Evolutionary conservation across 2,888 invertebrate species (phyloP).

Genomic region (Melinopterus prodromus): DNA sequence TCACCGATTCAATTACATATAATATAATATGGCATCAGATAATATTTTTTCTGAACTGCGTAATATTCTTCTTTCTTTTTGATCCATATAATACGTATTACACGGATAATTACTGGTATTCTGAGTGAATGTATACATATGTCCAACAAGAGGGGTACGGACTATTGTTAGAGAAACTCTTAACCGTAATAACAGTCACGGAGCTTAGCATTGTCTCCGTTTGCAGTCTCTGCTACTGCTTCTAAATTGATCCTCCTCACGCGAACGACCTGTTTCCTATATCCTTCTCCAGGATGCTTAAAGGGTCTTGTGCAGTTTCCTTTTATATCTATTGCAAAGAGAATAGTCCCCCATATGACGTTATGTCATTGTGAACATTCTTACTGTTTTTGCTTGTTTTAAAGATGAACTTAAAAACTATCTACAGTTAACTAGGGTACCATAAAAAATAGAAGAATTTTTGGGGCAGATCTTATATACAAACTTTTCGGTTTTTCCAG

Average conservation of each 20-base stretch:
- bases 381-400: too few species aligned
- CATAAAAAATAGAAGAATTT: too few species aligned
- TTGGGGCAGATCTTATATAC: too few species aligned
- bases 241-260: not conserved
- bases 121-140: not conserved
- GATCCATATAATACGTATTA: not conserved
- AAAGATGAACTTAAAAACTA: too few species aligned
- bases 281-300: not conserved
- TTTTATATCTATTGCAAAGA: not conserved
- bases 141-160: not conserved
- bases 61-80: not conserved
- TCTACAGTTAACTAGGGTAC: too few species aligned
- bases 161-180: not conserved
- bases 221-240: not conserved
- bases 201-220: not conserved
- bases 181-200: not conserved
- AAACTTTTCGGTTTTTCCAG: too few species aligned
- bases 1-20: too few species aligned
- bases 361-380: not conserved
- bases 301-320: not conserved
- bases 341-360: not conserved
- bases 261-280: not conserved
- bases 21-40: not conserved
- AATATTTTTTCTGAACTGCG: not conserved
- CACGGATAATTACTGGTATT: not conserved